Evolutionary conservation across 1,140 invertebrate genomes (phyloP), one percentile per base, ranked within the genome.

Genomic region (Saccostrea glomerata): DNA sequence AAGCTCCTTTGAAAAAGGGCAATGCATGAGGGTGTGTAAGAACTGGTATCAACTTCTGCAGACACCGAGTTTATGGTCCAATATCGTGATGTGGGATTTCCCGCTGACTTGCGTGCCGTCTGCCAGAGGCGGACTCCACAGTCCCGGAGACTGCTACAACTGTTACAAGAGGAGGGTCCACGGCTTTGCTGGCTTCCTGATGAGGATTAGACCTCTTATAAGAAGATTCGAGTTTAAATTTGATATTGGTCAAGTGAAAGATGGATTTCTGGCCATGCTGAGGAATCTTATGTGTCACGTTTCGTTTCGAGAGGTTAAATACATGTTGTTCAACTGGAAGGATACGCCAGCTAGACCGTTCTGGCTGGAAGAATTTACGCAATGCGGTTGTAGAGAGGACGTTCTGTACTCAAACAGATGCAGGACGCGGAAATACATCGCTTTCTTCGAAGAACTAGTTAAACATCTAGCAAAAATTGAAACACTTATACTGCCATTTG

Each of bases 241-340:
- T 87, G 94, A 95, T 87, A 94, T 95, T 66, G 92, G 88, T 23
- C 92, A 94, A 82, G 54, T 89, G 23, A 88, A 88, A 47, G 93
- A 93, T 87, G 90, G 92, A 13, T 94, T 92, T 89, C 84, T 93
- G 13, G 73, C 90, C 9, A 90, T 92, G 54, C 66, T 95, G 0
- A 88, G 93, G 58, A 88, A 87, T 47, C 73, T 94, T n/a, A 66
- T 94, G 47, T 54, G 86, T n/a, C 88, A 89, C 13, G 70, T 91
- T 25, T 88, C 90, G 17, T 89, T 91, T 13, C 84, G 87, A 30
- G 91, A 93, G 23, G 83, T 94, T 20, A 89, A 87, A 60, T 92
- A 92, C 89, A 92, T 92, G 11, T 87, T 92, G 36, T 88, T 95
- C 54, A 94, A 94, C 90, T 95, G 94, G 94, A 94, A 94, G 58